These are phyloP conservation scores for Stegodyphus mimosarum DNA, from an alignment of 1,140 invertebrate genomes.

Conservation along the genomic window DNA sequence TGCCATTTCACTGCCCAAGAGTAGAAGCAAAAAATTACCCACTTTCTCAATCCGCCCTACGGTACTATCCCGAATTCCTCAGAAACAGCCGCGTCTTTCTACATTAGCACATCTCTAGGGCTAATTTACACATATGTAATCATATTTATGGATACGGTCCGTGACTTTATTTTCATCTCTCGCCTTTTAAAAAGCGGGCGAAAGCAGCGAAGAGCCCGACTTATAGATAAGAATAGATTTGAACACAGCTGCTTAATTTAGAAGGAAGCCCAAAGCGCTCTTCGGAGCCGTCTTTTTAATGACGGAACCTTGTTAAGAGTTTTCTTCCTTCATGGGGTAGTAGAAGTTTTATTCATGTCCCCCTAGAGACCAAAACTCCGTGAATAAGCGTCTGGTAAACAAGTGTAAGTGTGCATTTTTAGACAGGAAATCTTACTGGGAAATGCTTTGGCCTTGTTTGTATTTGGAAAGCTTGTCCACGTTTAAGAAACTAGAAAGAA, in stretches of 20 bases:
- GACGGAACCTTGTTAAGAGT: slow-evolving; percentile 56
- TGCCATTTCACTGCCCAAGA: too few species aligned
- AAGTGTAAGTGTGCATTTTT: slow-evolving; percentile 8
- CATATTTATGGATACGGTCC: slow-evolving; percentile 55
- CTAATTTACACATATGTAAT: slow-evolving; percentile 61
- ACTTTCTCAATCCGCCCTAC: too few species aligned
- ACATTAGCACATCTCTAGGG: slow-evolving; percentile 31
- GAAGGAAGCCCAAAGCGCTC: slow-evolving; percentile 33
- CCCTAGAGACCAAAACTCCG: not conserved
- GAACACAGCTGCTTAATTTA: slow-evolving; percentile 54
- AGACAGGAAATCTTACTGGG: not conserved
- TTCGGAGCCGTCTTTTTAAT: slow-evolving; percentile 20
- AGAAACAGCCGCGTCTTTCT: slow-evolving; percentile 31
- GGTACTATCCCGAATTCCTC: not conserved
- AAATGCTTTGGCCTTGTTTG: not conserved
- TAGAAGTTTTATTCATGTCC: not conserved
- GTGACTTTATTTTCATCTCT: slow-evolving; percentile 49
- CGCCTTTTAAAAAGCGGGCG: not conserved
- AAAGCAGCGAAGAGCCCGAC: slow-evolving; percentile 21
- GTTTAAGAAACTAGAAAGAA: too few species aligned
- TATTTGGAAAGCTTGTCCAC: too few species aligned
- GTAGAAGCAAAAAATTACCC: too few species aligned
- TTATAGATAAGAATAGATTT: slow-evolving; percentile 59
- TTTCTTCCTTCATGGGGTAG: not conserved
- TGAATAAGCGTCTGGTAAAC: slow-evolving; percentile 34